Evolutionary conservation across 2,113 vertebrate genomes (phyloP).

Genomic region (Rhipidura dahli): DNA sequence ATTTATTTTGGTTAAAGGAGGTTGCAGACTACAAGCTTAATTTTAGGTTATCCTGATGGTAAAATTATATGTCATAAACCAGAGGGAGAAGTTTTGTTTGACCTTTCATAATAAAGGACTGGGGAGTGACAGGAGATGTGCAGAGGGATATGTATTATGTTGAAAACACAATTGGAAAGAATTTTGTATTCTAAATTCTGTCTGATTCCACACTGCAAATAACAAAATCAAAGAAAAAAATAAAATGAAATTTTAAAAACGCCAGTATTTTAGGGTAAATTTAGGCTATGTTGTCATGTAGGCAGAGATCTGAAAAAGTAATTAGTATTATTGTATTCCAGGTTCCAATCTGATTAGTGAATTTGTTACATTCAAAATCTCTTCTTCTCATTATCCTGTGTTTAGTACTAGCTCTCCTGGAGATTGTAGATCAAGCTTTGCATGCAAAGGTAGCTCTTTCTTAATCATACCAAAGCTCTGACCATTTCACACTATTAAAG

Average conservation of each 20-base stretch:
- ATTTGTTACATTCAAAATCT: neutral
- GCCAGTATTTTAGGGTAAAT: neutral
- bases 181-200: neutral
- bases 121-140: neutral
- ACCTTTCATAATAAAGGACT: neutral
- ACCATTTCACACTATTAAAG: neutral
- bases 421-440: neutral
- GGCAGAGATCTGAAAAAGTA: neutral
- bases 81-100: neutral
- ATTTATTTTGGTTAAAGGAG: conserved; percentile 28
- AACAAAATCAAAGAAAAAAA: neutral
- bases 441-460: neutral
- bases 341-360: neutral
- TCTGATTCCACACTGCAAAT: neutral
- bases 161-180: neutral
- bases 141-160: neutral
- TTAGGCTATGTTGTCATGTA: neutral
- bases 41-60: conserved; percentile 3
- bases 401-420: neutral
- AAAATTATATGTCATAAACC: conserved; percentile 7
- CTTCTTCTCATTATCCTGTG: neutral
- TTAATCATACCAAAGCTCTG: neutral
- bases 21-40: conserved; percentile 10
- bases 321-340: neutral
- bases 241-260: neutral